Evolutionary conservation across 2,797 vertebrate genomes (phyloP).

Genomic region (Parauchenoglanis punctatus): DNA sequence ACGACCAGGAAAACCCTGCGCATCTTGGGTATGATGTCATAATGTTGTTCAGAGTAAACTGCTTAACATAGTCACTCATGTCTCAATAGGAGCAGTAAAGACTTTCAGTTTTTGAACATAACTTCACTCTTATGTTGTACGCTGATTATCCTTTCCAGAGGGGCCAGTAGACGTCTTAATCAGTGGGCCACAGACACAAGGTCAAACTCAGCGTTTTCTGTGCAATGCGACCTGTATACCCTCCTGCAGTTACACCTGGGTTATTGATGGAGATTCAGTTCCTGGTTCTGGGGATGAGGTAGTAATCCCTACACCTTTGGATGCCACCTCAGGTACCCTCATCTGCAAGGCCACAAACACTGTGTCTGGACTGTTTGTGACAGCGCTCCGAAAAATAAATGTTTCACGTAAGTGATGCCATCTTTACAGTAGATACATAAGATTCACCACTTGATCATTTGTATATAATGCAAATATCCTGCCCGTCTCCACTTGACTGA

Average conservation of each 20-base stretch:
- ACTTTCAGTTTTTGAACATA: background rate
- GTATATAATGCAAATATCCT: background rate
- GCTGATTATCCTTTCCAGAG: slow-evolving; percentile 16
- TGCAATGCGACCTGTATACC: slow-evolving; percentile 34
- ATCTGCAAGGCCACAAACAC: slow-evolving; percentile 41
- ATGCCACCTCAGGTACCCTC: slow-evolving; percentile 6
- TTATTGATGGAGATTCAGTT: background rate
- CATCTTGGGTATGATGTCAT: slow-evolving; percentile 26
- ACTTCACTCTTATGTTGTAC: background rate
- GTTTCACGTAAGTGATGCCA: slow-evolving; percentile 2
- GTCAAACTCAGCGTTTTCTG: slow-evolving; percentile 12
- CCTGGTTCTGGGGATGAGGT: slow-evolving; percentile 24
- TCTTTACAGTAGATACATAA: background rate
- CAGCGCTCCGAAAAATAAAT: background rate
- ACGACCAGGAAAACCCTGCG: slow-evolving; percentile 17
- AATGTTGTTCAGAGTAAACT: background rate
- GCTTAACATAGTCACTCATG: background rate
- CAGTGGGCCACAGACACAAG: slow-evolving; percentile 17
- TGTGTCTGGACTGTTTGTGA: slow-evolving; percentile 9
- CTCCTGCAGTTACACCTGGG: slow-evolving; percentile 36
- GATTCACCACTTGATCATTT: background rate
- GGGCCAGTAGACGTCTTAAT: slow-evolving; percentile 33
- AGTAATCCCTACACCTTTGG: background rate
- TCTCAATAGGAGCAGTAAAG: background rate
- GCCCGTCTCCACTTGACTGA: background rate